A percentile compares a stretch with the other conserved stretches of the same genome.
phyloP scores from a whole-genome alignment of 2,113 vertebrate species.

The Pteruthius melanotis region DNA sequence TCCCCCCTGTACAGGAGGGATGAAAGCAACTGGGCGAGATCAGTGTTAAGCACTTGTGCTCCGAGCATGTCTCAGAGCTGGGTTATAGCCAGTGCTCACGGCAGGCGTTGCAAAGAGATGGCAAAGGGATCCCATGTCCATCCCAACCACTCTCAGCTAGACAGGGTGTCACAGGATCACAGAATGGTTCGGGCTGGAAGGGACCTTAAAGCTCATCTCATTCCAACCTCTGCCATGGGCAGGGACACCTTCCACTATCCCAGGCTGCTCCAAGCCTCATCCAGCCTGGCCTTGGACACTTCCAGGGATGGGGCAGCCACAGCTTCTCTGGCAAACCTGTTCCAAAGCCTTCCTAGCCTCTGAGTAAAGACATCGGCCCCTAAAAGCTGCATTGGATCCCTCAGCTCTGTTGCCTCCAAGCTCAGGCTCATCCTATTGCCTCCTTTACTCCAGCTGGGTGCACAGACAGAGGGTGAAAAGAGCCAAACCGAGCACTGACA shows the following conservation, averaged over 20 bases:
- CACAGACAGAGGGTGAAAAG: not conserved
- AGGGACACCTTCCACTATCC: not conserved
- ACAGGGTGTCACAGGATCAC: not conserved
- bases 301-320: not conserved
- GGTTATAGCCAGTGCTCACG: not conserved
- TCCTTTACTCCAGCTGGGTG: not conserved
- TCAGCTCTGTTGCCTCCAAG: not conserved
- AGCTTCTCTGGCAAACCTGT: not conserved
- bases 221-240: not conserved
- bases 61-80: not conserved
- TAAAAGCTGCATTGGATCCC: not conserved
- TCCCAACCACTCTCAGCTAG: not conserved
- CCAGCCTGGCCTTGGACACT: not conserved
- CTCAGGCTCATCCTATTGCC: not conserved
- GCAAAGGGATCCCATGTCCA: accelerated
- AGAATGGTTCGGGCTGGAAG: not conserved
- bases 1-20: not conserved
- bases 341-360: not conserved
- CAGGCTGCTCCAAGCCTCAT: not conserved
- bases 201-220: not conserved
- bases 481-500: accelerated
- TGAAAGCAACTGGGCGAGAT: not conserved
- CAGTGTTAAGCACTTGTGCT: not conserved
- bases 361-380: not conserved
- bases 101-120: not conserved